phyloP scores from a whole-genome alignment of 2,888 invertebrate species.

The Eristalis intricaria region DNA sequence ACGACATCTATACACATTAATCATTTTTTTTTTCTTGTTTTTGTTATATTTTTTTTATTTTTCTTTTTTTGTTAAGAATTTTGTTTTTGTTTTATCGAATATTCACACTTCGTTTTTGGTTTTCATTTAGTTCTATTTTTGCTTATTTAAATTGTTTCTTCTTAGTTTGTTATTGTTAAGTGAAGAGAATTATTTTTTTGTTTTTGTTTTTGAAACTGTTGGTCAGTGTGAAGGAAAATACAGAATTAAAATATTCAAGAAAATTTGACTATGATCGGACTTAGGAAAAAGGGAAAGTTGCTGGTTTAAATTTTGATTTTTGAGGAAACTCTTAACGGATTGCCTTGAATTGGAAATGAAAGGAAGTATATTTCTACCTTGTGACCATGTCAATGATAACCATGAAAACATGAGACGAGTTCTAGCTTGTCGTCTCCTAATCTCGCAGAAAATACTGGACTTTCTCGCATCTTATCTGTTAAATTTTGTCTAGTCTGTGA shows the following conservation, averaged over 20 bases:
- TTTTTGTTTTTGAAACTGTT: neutral
- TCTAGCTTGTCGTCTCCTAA: no score
- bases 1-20: constrained; percentile 62
- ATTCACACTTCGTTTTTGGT: constrained; percentile 38
- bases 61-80: neutral
- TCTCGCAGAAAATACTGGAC: no score
- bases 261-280: neutral
- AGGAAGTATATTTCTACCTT: no score
- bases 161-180: neutral
- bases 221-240: neutral
- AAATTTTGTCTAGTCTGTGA: no score
- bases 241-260: neutral
- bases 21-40: constrained; percentile 26
- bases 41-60: no score
- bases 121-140: neutral
- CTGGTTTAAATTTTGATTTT: neutral
- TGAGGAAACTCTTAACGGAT: neutral
- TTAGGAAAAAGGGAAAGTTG: neutral
- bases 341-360: no score
- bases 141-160: neutral
- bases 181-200: neutral
- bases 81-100: constrained; percentile 42
- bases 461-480: no score
- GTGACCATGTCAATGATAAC: no score
- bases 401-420: no score